Evolutionary conservation across 2,113 vertebrate species (phyloP).

Genomic region (Etheostoma cragini): DNA sequence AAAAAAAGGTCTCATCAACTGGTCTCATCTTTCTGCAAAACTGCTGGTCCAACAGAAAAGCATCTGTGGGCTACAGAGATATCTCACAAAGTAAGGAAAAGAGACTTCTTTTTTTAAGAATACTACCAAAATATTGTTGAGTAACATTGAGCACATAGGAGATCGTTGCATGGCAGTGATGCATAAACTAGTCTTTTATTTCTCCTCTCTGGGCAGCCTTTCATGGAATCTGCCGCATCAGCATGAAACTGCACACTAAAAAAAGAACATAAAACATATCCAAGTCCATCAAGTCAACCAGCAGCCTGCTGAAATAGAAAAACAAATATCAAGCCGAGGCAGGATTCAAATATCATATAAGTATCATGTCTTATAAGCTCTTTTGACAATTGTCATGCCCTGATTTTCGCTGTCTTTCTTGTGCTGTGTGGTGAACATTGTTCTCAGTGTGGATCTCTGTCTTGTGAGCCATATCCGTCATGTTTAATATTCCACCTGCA

Average conservation of each 20-base stretch:
- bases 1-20: background rate
- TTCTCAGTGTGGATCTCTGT: background rate
- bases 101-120: conserved; percentile 15
- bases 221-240: conserved; percentile 58
- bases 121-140: conserved; percentile 36
- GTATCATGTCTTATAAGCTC: conserved; percentile 20
- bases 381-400: conserved; percentile 32
- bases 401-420: conserved; percentile 18
- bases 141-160: conserved; percentile 41
- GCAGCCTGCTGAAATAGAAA: conserved; percentile 3
- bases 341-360: conserved; percentile 44
- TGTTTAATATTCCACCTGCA: conserved; percentile 12
- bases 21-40: conserved; percentile 11
- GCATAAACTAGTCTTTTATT: conserved; percentile 57
- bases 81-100: background rate
- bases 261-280: conserved; percentile 58
- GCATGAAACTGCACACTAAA: conserved; percentile 61
- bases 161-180: conserved; percentile 43
- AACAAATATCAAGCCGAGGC: conserved; percentile 21
- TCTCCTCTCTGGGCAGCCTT: conserved; percentile 42
- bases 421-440: background rate
- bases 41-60: background rate
- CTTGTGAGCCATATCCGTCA: background rate
- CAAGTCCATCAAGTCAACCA: conserved; percentile 52
- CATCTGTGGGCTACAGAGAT: background rate